phyloP scores from a whole-genome alignment of 1,140 invertebrate genomes.

The Periplaneta americana region DNA sequence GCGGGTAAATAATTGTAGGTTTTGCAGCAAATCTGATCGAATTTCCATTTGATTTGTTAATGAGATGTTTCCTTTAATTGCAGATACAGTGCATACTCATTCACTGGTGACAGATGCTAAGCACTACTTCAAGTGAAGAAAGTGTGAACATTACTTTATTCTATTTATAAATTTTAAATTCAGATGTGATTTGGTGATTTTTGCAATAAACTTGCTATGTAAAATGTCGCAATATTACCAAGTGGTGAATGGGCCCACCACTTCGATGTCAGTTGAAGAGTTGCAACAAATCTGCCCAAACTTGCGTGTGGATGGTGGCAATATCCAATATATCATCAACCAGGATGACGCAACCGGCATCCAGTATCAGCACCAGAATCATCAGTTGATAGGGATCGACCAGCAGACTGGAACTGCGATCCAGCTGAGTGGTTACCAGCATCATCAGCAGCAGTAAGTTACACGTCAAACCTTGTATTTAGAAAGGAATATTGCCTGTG shows the following conservation, averaged over 20 bases:
- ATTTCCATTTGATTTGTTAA: not conserved
- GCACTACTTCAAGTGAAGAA: not conserved
- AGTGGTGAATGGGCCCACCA: constrained; percentile 2
- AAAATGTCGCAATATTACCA: constrained; percentile 5
- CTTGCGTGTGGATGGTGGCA: not conserved
- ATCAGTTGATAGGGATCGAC: constrained; percentile 4
- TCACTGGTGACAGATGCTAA: not conserved
- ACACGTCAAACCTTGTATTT: too few relatives aligned
- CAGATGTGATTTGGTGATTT: not conserved
- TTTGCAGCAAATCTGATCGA: not conserved
- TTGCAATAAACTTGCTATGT: not conserved
- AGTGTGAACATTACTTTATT: not conserved
- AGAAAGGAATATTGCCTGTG: too few relatives aligned
- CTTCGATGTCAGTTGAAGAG: not conserved
- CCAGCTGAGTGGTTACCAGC: not conserved
- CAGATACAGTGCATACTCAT: not conserved
- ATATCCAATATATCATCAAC: constrained; percentile 2
- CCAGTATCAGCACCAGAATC: not conserved
- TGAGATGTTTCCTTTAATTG: not conserved
- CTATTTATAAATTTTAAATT: not conserved
- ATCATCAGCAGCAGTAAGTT: constrained; percentile 7
- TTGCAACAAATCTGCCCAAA: not conserved
- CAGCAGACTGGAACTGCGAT: constrained; percentile 1
- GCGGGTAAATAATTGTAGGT: not conserved
- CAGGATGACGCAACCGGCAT: not conserved